Evolutionary conservation across 2,113 vertebrate genomes (phyloP), one percentile per base, ranked within the genome.

Genomic region (Oceanodroma tethys): DNA sequence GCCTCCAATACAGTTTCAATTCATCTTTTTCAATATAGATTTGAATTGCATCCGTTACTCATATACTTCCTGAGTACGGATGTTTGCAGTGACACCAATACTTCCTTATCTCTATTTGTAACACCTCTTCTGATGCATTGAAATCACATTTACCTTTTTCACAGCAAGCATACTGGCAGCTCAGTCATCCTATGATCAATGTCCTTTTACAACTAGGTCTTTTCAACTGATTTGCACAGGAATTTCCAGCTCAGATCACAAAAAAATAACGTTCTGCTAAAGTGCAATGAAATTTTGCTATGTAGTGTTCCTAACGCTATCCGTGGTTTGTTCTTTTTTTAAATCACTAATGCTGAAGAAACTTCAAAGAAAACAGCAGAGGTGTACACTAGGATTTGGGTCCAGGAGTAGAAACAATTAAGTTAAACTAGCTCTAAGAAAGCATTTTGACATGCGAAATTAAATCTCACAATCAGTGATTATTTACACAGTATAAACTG

Each of bases 261-360:
- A 34, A 72, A 68, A 71, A 32, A 10, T 1, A 68, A 68, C 2
- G 20, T 5, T 19, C 40, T 36, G 30, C 27, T 86, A 83, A 55
- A 14, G n/a, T 11, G 36, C 40, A 68, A 53, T 4, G 6, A 42
- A 67, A n/a, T 20, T 38, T 3, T 59, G 15, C 40, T 76, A 43
- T 0, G 2, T 4, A 34, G 20, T 3, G 1, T 47, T 40, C 21
- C 30, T 47, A 53, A 48, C 30, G 50, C 27, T 25, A 11, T 12
- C 47, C 1, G 0, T 20, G 5, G 10, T 81, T 56, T 40, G 5
- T 21, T 36, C 22, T 70, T 84, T 38, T 38, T 13, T 1, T 1
- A 62, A 15, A 45, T 36, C 15, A 27, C 12, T 62, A 58, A 73
- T 22, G 21, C 8, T 81, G 55, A 88, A 76, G 40, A 76, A 86